These are phyloP conservation scores for Amazona vittata DNA, from an alignment of 2,113 vertebrate species.

Conservation along the genomic window DNA sequence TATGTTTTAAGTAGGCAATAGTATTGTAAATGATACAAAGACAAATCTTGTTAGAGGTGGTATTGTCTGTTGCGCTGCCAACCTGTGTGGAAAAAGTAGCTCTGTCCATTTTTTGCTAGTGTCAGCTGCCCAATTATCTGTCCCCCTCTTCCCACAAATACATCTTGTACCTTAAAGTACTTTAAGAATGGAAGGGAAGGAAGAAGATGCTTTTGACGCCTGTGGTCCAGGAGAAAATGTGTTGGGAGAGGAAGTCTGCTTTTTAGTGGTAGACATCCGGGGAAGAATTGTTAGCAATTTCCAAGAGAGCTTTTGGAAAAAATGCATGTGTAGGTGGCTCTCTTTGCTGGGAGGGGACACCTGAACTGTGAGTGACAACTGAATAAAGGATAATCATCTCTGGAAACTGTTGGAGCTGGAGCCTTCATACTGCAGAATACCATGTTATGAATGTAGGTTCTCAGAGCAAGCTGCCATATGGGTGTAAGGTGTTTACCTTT, in stretches of 20 bases:
- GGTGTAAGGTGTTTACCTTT: not conserved
- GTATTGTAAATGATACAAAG: not conserved
- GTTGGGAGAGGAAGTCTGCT: not conserved
- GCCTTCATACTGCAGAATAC: not conserved
- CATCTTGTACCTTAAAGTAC: not conserved
- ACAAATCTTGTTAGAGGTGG: not conserved
- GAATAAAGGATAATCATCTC: not conserved
- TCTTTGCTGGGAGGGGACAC: not conserved
- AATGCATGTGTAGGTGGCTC: not conserved
- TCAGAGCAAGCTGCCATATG: not conserved
- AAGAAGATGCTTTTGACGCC: not conserved
- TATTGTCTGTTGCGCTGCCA: not conserved
- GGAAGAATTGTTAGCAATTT: not conserved
- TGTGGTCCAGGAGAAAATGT: not conserved
- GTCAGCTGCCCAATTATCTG: not conserved
- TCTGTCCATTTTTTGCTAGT: not conserved
- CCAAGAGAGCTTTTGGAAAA: not conserved
- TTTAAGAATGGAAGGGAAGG: not conserved
- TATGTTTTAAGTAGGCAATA: not conserved
- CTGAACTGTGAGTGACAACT: not conserved
- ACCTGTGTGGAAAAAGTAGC: not conserved
- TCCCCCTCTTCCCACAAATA: not conserved
- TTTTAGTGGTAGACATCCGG: not conserved
- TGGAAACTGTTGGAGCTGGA: not conserved
- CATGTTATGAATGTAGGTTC: not conserved